A percentile compares a stretch with the other conserved stretches of the same genome.
These are phyloP conservation scores for Ceryle rudis DNA, from an alignment of 2,797 vertebrate genomes.

Conservation along the genomic window DNA sequence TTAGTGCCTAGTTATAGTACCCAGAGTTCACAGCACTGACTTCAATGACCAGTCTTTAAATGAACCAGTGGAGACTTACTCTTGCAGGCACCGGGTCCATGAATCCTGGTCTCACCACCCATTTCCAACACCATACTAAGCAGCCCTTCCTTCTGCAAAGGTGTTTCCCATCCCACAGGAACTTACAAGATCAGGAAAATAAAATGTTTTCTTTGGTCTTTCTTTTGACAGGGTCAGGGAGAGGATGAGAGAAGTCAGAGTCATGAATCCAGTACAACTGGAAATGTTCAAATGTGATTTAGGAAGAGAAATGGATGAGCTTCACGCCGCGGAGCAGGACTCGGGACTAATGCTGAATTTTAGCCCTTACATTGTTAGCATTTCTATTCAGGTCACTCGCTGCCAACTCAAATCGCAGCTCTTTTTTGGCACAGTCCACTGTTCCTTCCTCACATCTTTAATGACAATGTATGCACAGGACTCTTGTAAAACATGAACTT, in stretches of 20 bases:
- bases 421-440: background rate
- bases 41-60: background rate
- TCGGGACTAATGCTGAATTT: background rate
- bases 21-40: background rate
- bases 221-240: background rate
- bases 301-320: background rate
- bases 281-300: background rate
- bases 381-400: background rate
- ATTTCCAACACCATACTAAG: background rate
- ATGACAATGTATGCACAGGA: accelerated
- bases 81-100: background rate
- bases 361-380: background rate
- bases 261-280: background rate
- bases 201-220: slow-evolving; percentile 13
- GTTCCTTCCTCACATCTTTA: slow-evolving; percentile 1
- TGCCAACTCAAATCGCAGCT: background rate
- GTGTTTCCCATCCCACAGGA: slow-evolving; percentile 47
- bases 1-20: background rate
- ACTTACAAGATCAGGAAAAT: background rate
- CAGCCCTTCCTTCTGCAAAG: slow-evolving; percentile 19
- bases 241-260: background rate
- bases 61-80: background rate
- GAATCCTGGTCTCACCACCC: background rate
- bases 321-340: background rate
- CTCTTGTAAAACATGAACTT: background rate